Base-by-base conservation (phyloP, 2,797 vertebrate species). In the Pseudotriccus pelzelni region DNA sequence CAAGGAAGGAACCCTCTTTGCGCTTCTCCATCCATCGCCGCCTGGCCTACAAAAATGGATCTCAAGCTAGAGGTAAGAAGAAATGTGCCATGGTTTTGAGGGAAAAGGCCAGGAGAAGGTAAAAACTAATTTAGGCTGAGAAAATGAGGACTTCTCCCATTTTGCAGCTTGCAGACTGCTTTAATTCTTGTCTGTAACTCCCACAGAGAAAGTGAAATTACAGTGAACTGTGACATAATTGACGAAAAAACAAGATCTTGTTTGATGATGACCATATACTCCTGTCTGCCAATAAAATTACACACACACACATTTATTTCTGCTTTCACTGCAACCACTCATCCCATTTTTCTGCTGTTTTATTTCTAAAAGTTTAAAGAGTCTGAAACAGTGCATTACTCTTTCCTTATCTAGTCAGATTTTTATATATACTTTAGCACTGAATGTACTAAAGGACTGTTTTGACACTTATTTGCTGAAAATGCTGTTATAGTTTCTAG, bases 171-270 rank as follows among this genome's bases (percentile, higher is more conserved):
- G 34, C 52, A 94, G 52, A 86, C 55, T 50, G 41, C 44, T 90
- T 88, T 79, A 88, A 80, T 91, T 84, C 60, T 67, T 87, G 76
- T 63, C 80, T 78, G n/a, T 18, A 82, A 80, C 63, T 93, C 85
- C 84, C 83, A 88, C 56, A 77, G 53, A 89, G 49, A 34, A 89
- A 94, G 66, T 90, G 59, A 93, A 96, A 93, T 79, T 91, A 77
- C 80, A 94, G 25, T 87, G 77, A 96, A 94, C 77, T 89, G 74
- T 96, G 95, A 96, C 75, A 93, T 87, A 96, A 84, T 15, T 92
- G 70, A 82, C 63, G 90, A 62, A 85, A 92, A 95, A 27, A 0
- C 70, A 90, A 16, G 34, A 55, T 82, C 67, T 41, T 87, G 10
- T 79, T 53, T 66, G 43, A 82, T 53, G 63, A 74, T 96, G 87